Evolutionary conservation across 2,113 vertebrate genomes (phyloP), one percentile per base, ranked within the genome.

Genomic region (Rhinoderma darwinii): DNA sequence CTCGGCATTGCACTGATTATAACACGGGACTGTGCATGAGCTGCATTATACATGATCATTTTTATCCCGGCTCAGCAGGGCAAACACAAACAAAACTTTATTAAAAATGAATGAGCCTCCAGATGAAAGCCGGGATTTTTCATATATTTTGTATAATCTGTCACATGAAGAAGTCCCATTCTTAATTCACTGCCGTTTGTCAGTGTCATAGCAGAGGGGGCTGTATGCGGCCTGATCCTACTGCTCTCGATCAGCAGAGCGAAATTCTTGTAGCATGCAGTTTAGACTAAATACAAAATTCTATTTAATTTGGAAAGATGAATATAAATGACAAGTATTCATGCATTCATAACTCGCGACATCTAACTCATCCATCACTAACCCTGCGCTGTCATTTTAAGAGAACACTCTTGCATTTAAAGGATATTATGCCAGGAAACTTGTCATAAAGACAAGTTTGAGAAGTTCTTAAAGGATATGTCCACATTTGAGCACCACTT

Each of bases 91-190:
- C 27, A 83, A 37, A 2, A 8, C 18, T 44, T 72, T 83, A 73
- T 68, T 83, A 51, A 73, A 50, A 83, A 73, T 72, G 27, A 32
- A 83, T 73, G 63, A 50, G 70, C 32, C 15, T 32, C 39, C 5
- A 72, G 43, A 83, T 35, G 82, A 37, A 54, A 35, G 12, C 25
- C 3, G 27, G 43, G 9, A 50, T 47, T 51, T 70, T 54, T 73
- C 44, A 83, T 54, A 50, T 51, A 70, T 73, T 73, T 54, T 73
- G 47, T 12, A 83, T 73, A 83, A 83, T 54, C 82, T 50, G 63
- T 32, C 10, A 30, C 11, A 2, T 22, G 27, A 37, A 37, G 27
- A 50, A 51, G 8, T 35, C 9, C 63, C 66, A 27, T 83, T 37
- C 11, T 54, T 83, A 83, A 73, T 83, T 25, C 22, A 51, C 66